These are phyloP conservation scores for Callaeas wilsoni DNA, from an alignment of 2,113 vertebrate genomes.

Conservation along the genomic window DNA sequence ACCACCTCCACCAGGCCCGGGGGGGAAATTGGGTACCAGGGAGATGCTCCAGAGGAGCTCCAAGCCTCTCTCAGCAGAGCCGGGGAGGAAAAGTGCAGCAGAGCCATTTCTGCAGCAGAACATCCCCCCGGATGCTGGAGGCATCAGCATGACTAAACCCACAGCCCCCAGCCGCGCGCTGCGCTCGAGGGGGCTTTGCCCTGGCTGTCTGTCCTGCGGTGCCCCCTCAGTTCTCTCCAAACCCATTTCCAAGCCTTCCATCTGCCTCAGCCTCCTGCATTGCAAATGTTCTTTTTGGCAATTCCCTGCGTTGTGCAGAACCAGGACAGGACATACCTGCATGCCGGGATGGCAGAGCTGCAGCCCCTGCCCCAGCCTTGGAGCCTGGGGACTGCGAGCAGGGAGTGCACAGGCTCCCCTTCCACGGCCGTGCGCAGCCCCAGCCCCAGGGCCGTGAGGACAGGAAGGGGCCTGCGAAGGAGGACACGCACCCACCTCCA, in stretches of 20 bases:
- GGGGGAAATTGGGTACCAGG: neutral
- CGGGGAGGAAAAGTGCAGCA: neutral
- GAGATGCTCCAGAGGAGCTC: neutral
- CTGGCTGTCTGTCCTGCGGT: accelerated
- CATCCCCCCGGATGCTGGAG: neutral
- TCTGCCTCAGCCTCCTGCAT: neutral
- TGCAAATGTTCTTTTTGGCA: neutral
- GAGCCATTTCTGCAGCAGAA: slow-evolving; percentile 11
- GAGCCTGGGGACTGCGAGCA: neutral
- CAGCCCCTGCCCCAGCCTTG: accelerated
- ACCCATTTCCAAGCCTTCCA: neutral
- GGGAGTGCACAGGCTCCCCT: neutral
- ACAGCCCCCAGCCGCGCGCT: neutral
- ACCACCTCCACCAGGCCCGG: neutral
- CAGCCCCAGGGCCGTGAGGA: accelerated
- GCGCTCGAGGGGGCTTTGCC: accelerated
- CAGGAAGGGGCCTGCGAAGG: neutral
- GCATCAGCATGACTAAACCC: neutral
- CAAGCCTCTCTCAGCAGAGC: neutral
- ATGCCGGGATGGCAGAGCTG: accelerated
- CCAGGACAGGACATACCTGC: neutral
- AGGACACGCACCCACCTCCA: slow-evolving; percentile 76
- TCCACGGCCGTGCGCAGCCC: accelerated
- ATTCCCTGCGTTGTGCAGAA: accelerated
- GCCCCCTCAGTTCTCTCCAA: neutral